Conservation (phyloP, 2,888 invertebrate species). For the Chromoteleia sp. region DNA sequence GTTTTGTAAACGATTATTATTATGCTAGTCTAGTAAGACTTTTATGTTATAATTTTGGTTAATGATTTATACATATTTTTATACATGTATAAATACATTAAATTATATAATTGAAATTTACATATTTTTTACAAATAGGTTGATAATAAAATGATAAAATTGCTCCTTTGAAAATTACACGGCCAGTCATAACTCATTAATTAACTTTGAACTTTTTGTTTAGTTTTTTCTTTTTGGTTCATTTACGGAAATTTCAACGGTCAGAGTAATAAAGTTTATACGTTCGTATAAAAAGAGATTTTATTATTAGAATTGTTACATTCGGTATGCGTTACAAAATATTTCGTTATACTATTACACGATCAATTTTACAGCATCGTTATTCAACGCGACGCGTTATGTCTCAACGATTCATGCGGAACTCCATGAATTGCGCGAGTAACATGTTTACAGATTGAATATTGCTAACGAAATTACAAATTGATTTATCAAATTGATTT, state of each 20-base stretch:
- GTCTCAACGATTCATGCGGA: conserved; percentile 4
- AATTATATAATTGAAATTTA: too few relatives aligned
- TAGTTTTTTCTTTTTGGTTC: too few relatives aligned
- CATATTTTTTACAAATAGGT: too few relatives aligned
- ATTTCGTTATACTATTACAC: conserved; percentile 2
- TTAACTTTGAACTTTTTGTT: too few relatives aligned
- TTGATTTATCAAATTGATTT: neutral
- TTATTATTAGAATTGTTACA: conserved; percentile 12
- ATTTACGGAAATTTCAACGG: neutral
- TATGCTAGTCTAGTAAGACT: too few relatives aligned
- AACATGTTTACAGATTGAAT: conserved; percentile 10
- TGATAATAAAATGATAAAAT: too few relatives aligned
- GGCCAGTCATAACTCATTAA: too few relatives aligned
- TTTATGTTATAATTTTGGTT: too few relatives aligned
- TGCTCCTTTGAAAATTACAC: too few relatives aligned
- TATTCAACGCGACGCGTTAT: conserved; percentile 5
- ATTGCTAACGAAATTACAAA: neutral
- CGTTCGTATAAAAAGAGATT: conserved; percentile 1
- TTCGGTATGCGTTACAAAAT: conserved; percentile 14
- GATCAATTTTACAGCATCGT: conserved; percentile 1
- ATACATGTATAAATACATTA: too few relatives aligned
- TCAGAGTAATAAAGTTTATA: conserved; percentile 1
- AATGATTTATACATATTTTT: too few relatives aligned
- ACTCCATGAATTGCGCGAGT: conserved; percentile 11
- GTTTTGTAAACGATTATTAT: too few relatives aligned